A percentile compares a stretch with the other conserved stretches of the same genome.
Evolutionary conservation across 2,797 vertebrate species (phyloP).

Genomic region (Rachycentron canadum): DNA sequence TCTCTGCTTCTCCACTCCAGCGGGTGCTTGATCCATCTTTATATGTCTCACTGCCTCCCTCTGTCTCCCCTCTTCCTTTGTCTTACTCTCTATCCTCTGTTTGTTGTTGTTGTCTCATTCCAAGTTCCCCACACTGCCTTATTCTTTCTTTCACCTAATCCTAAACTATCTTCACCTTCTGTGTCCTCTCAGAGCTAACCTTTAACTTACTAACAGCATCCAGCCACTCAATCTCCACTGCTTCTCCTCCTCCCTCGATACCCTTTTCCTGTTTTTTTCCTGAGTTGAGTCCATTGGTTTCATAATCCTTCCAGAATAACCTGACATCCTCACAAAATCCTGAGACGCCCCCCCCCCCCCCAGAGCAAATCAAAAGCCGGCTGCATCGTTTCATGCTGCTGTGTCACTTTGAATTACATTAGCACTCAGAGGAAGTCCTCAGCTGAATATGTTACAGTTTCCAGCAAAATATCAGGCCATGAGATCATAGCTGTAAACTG

Average conservation of each 20-base stretch:
- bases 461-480: not conserved
- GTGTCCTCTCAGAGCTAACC: slow-evolving; percentile 23
- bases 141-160: slow-evolving; percentile 20
- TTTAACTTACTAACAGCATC: slow-evolving; percentile 54
- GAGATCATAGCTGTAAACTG: slow-evolving; percentile 5
- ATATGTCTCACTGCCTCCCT: slow-evolving; percentile 62
- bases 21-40: slow-evolving; percentile 72
- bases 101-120: slow-evolving; percentile 34
- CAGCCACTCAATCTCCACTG: slow-evolving; percentile 52
- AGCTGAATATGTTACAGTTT: slow-evolving; percentile 17
- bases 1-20: slow-evolving; percentile 62
- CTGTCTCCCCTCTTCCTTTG: slow-evolving; percentile 5
- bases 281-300: slow-evolving; percentile 27
- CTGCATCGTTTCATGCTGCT: slow-evolving; percentile 45
- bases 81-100: slow-evolving; percentile 11
- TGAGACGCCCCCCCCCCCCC: slow-evolving; percentile 32
- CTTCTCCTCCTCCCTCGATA: slow-evolving; percentile 9
- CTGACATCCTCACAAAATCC: slow-evolving; percentile 36
- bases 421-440: slow-evolving; percentile 6
- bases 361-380: slow-evolving; percentile 51
- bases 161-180: slow-evolving; percentile 17
- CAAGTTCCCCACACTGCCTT: slow-evolving; percentile 28
- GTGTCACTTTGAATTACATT: slow-evolving; percentile 52
- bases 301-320: slow-evolving; percentile 46
- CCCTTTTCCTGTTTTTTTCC: not conserved